Evolutionary conservation across 2,113 vertebrate species (phyloP), one percentile per base, ranked within the genome.

Genomic region (Deroptyus accipitrinus): DNA sequence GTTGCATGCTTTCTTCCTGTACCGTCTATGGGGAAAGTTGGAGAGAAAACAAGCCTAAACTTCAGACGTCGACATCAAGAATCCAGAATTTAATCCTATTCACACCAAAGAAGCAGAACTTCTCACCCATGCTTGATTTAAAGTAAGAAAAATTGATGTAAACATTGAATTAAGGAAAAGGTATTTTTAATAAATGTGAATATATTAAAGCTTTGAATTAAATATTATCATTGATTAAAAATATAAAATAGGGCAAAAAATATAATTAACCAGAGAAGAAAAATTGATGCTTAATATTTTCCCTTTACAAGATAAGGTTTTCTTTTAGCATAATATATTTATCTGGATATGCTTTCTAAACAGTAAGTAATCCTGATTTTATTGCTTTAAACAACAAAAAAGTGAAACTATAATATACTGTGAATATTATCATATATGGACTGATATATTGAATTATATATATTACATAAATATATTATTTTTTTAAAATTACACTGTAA

Each of bases 161-260:
- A 97, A 93, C 13, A 86, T 49, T 96, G 94, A 93, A 94, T 74
- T 93, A 94, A 86, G 59, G 63, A 90, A 88, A 82, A 93, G 6
- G 42, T 39, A 73, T 73, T 92, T 87, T 92, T 88, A 88, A 93
- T 95, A 92, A 88, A 83, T 28, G 83, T 88, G 70, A 92, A 62
- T 62, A 80, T 66, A 91, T 80, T 86, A 37, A 92, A 85, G 72
- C 52, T 93, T 31, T 95, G 63, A 94, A 96, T 95, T 95, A 97
- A 92, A 93, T 79, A 95, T 93, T 79, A 88, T 61, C 63, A 86
- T 66, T 92, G 67, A 96, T 97, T 88, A 94, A 94, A 92, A 93
- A 66, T 42, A 73, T 83, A 62, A 83, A 79, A 83, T 44, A 90
- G 67, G 85, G 79, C 85, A 90, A 49, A 11, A 69, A 92, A 93